phyloP scores from a whole-genome alignment of 2,113 vertebrate genomes.

The Crocuta crocuta region DNA sequence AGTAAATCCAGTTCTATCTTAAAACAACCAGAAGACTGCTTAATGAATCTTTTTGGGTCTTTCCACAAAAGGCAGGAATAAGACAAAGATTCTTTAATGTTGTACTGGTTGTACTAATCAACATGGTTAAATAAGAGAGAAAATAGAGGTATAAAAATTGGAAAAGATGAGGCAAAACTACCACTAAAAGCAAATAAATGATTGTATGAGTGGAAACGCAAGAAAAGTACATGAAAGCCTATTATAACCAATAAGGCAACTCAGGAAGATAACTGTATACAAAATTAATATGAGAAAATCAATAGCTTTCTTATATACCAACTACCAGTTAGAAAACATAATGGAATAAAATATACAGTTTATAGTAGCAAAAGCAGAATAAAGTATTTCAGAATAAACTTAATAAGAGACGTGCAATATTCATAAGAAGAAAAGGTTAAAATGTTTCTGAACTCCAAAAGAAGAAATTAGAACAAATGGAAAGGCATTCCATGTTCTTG shows the following conservation, averaged over 20 bases:
- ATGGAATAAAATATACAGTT: background rate
- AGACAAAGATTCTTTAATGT: background rate
- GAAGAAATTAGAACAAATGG: background rate
- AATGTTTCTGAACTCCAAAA: background rate
- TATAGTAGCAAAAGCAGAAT: background rate
- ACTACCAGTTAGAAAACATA: background rate
- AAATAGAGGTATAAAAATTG: background rate
- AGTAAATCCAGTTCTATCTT: background rate
- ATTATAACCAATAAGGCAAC: background rate
- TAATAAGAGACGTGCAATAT: background rate
- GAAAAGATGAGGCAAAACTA: background rate
- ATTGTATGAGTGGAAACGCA: background rate
- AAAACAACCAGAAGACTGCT: background rate
- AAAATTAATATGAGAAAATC: conserved; percentile 21
- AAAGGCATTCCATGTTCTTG: background rate
- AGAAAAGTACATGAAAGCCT: background rate
- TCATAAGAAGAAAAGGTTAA: background rate
- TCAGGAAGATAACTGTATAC: background rate
- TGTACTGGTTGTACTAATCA: background rate
- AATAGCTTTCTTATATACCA: background rate
- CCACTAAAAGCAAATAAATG: background rate
- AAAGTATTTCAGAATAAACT: background rate
- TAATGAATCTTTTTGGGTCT: background rate
- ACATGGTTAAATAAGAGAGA: background rate
- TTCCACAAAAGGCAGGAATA: background rate